Percentiles rank a stretch among this genome's conserved stretches.
phyloP scores from a whole-genome alignment of 1,140 invertebrate species.

The Macrobrachium nipponense region DNA sequence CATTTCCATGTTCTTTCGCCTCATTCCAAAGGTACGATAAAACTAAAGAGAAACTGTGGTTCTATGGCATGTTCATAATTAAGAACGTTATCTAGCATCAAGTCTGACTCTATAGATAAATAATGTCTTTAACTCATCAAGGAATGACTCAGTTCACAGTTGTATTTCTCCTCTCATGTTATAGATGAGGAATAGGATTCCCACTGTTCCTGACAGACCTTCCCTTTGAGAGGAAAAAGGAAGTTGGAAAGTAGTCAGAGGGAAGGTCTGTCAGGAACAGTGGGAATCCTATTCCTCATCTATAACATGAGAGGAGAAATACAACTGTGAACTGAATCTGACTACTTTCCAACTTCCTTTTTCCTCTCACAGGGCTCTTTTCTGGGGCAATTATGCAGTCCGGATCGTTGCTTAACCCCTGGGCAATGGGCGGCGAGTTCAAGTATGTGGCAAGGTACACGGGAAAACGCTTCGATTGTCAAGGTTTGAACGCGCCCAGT shows the following conservation, averaged over 20 bases:
- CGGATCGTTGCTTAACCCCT: slow-evolving; percentile 16
- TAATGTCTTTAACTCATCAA: no score
- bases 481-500: neutral
- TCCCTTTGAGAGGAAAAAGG: no score
- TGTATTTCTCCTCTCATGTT: neutral
- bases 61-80: no score
- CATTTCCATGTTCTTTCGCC: slow-evolving; percentile 22
- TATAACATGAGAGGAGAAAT: no score
- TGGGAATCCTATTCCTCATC: no score
- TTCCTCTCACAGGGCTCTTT: slow-evolving; percentile 14
- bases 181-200: neutral
- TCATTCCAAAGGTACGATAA: neutral
- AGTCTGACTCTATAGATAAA: no score
- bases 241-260: no score
- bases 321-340: no score
- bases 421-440: slow-evolving; percentile 18
- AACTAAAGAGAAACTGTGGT: neutral
- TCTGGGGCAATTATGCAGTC: slow-evolving; percentile 32
- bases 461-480: slow-evolving; percentile 6
- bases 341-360: neutral
- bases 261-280: no score
- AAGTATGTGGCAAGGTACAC: slow-evolving; percentile 32
- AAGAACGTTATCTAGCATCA: no score
- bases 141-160: neutral
- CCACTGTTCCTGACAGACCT: neutral